phyloP scores from a whole-genome alignment of 2,888 invertebrate genomes.

The Xestia c-nigrum region DNA sequence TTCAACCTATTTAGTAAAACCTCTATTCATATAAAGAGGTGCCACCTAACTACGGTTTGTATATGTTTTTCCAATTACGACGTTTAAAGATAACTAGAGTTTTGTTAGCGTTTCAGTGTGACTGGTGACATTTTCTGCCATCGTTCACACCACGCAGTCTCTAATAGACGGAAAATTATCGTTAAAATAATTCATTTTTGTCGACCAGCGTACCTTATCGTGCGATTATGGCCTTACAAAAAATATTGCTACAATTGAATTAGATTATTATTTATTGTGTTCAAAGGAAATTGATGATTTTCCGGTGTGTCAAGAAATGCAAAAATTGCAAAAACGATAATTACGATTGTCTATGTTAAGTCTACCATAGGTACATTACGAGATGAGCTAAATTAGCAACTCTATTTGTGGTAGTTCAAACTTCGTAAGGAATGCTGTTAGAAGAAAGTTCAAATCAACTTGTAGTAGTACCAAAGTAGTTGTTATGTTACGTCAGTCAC shows the following conservation, averaged over 20 bases:
- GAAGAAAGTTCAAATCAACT: no score
- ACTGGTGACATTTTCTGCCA: constrained; percentile 39
- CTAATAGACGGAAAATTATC: constrained; percentile 59
- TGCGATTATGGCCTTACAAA: constrained; percentile 20
- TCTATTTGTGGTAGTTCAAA: no score
- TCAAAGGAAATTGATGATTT: constrained; percentile 15
- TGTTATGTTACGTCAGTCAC: no score
- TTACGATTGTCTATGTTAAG: neutral
- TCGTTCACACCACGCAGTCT: constrained; percentile 18
- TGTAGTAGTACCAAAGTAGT: no score
- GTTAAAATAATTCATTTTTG: constrained; percentile 32
- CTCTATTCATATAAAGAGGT: constrained; percentile 1
- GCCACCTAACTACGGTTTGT: neutral
- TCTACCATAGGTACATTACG: no score
- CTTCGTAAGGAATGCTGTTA: no score
- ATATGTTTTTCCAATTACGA: constrained; percentile 42
- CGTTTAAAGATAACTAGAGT: constrained; percentile 47
- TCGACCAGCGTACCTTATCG: neutral
- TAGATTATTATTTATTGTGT: neutral
- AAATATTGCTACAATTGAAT: neutral
- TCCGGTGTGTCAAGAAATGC: neutral
- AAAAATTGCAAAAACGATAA: neutral
- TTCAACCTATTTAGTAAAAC: constrained; percentile 22
- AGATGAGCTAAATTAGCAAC: no score
- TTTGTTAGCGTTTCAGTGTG: constrained; percentile 50